Percentiles rank a stretch among this genome's conserved stretches.
These are phyloP conservation scores for Nemurella pictetii DNA, from an alignment of 2,888 invertebrate genomes.

Conservation along the genomic window DNA sequence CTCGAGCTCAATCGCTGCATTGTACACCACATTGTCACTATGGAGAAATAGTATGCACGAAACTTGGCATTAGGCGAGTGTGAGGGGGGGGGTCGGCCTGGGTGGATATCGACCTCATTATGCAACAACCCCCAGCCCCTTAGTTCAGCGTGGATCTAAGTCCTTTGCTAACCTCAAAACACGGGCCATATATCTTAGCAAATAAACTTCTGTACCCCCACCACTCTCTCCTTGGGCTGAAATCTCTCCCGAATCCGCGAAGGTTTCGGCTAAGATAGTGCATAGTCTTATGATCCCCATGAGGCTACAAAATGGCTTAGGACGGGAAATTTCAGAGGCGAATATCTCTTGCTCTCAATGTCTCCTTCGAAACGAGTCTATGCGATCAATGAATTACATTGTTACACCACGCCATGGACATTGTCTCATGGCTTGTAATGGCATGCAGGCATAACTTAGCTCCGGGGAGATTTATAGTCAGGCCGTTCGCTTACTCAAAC, in stretches of 20 bases:
- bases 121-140: background rate
- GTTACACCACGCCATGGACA: background rate
- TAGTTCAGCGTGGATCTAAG: background rate
- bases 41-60: background rate
- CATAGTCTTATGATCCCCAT: slow-evolving; percentile 25
- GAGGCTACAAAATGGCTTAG: slow-evolving; percentile 19
- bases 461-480: background rate
- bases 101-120: slow-evolving; percentile 3
- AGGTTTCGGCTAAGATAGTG: slow-evolving; percentile 28
- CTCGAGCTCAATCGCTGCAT: background rate
- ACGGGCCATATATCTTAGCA: slow-evolving; percentile 33
- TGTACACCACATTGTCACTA: slow-evolving; percentile 21
- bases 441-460: background rate
- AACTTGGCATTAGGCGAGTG: background rate
- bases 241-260: background rate
- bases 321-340: slow-evolving; percentile 13
- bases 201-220: slow-evolving; percentile 25
- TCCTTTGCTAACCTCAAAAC: slow-evolving; percentile 32
- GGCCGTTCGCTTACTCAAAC: background rate
- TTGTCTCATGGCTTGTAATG: background rate
- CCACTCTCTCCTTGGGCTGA: background rate
- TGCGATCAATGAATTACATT: slow-evolving; percentile 21
- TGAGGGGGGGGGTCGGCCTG: background rate
- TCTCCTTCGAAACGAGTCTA: slow-evolving; percentile 15
- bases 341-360: slow-evolving; percentile 12